Evolutionary conservation across 2,113 vertebrate genomes (phyloP).

Genomic region (Hippopotamus amphibius): DNA sequence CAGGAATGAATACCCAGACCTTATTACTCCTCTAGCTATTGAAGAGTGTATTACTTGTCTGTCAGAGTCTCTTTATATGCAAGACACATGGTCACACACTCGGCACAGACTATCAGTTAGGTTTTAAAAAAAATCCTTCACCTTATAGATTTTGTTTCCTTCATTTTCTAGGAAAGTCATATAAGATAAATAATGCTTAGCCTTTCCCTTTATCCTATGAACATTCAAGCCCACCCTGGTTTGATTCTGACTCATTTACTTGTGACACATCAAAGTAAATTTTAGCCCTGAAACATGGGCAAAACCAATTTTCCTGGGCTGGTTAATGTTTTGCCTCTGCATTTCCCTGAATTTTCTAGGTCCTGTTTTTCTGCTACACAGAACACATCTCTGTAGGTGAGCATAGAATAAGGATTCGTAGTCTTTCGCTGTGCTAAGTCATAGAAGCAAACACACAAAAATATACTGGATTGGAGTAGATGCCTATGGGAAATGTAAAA

Average conservation of each 20-base stretch:
- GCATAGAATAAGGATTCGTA: neutral
- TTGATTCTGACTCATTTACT: constrained; percentile 17
- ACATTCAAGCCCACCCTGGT: neutral
- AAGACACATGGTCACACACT: neutral
- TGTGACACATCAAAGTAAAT: constrained; percentile 54
- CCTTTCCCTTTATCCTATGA: constrained; percentile 14
- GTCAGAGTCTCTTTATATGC: constrained; percentile 12
- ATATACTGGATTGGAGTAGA: neutral
- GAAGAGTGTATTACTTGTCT: neutral
- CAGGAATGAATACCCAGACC: neutral
- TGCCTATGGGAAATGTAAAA: constrained; percentile 22
- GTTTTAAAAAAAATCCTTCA: neutral
- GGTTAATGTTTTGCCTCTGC: neutral
- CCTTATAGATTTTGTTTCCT: constrained; percentile 53
- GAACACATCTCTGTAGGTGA: constrained; percentile 46
- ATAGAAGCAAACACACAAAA: constrained; percentile 49
- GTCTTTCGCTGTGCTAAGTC: constrained; percentile 40
- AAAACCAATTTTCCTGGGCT: constrained; percentile 13
- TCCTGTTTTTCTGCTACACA: constrained; percentile 11
- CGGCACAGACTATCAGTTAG: constrained; percentile 53
- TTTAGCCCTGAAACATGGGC: constrained; percentile 26
- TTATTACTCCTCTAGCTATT: constrained; percentile 9
- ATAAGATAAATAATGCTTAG: constrained; percentile 2
- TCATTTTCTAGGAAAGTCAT: constrained; percentile 57
- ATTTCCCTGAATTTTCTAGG: constrained; percentile 44